Conservation (phyloP, 2,113 vertebrate genomes). For the Sclerurus mexicanus region DNA sequence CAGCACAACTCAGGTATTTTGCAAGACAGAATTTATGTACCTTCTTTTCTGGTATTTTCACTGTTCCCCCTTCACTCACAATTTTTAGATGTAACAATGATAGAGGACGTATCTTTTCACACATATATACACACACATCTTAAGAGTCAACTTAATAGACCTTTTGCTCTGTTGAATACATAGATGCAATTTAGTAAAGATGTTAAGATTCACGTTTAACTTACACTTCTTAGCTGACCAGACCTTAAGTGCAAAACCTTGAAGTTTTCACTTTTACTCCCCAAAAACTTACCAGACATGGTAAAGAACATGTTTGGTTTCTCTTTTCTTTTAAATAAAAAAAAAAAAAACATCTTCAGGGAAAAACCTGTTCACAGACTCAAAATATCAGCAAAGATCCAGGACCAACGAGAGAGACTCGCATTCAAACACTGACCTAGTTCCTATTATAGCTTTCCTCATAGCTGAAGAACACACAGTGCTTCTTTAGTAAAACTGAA, state of each 20-base stretch:
- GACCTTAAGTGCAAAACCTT: not conserved
- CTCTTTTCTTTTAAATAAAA: constrained; percentile 13
- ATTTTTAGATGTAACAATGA: not conserved
- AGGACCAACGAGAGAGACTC: not conserved
- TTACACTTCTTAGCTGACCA: not conserved
- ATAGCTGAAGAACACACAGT: constrained; percentile 11
- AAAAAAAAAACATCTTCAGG: not conserved
- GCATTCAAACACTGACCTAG: constrained; percentile 44
- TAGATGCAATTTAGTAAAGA: not conserved
- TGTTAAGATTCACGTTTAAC: not conserved
- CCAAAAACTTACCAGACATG: not conserved
- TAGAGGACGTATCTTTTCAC: not conserved
- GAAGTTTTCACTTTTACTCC: not conserved
- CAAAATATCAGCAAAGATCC: constrained; percentile 12
- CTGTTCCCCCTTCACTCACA: not conserved
- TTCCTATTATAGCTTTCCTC: constrained; percentile 49
- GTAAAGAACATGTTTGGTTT: not conserved
- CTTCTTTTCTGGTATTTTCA: not conserved
- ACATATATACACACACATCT: not conserved
- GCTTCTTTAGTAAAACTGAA: constrained; percentile 6
- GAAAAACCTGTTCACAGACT: not conserved
- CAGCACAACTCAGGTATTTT: not conserved
- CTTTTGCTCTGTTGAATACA: not conserved
- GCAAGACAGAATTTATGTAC: not conserved
- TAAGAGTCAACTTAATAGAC: not conserved